Percentiles rank a stretch among this genome's conserved stretches.
phyloP scores from a whole-genome alignment of 2,797 vertebrate species.

The Galagoides demidoff region DNA sequence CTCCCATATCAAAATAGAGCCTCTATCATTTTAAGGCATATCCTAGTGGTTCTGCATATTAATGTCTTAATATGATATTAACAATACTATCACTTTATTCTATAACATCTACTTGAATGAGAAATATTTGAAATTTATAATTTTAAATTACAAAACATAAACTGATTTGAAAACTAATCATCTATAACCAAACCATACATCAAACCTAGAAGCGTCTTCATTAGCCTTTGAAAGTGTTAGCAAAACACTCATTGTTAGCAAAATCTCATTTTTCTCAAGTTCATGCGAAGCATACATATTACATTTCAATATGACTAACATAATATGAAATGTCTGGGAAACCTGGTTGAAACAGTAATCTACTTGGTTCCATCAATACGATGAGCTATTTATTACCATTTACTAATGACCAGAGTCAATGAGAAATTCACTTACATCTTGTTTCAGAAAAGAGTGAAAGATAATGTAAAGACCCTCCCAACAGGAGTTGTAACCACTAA shows the following conservation, averaged over 20 bases:
- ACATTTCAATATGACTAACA: neutral
- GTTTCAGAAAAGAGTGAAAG: neutral
- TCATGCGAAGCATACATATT: neutral
- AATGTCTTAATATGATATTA: neutral
- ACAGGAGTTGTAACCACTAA: neutral
- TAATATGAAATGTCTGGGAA: slow-evolving; percentile 8
- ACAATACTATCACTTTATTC: neutral
- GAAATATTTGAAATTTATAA: neutral
- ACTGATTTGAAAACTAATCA: neutral
- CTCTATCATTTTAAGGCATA: neutral
- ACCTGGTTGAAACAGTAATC: neutral
- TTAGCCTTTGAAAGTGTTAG: neutral
- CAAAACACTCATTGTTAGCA: neutral
- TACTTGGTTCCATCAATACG: neutral
- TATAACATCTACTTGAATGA: neutral
- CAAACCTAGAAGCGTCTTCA: neutral
- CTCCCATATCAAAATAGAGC: neutral
- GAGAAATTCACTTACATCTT: neutral
- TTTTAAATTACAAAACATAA: slow-evolving; percentile 15
- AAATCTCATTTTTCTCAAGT: neutral
- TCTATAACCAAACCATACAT: neutral
- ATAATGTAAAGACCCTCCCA: neutral
- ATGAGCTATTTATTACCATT: neutral
- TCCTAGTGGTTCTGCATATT: neutral
- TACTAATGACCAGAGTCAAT: neutral